Evolutionary conservation across 2,888 invertebrate genomes (phyloP).

Genomic region (Pyralis farinalis): DNA sequence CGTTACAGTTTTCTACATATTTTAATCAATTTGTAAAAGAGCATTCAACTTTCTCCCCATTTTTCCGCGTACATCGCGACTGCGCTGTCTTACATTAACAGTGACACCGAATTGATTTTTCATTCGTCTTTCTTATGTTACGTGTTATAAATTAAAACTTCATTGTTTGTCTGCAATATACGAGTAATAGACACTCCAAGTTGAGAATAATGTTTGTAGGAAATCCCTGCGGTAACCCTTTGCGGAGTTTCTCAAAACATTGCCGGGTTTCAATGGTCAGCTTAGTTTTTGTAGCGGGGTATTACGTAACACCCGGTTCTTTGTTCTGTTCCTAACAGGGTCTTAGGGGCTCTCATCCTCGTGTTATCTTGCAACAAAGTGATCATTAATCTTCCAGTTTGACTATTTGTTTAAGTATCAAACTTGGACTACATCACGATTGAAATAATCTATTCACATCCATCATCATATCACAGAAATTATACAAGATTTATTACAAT

Average conservation of each 20-base stretch:
- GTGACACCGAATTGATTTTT: conserved; percentile 1
- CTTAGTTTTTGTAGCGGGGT: conserved; percentile 6
- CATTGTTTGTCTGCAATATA: neutral
- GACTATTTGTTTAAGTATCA: neutral
- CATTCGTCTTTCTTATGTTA: too few species aligned
- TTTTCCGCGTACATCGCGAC: conserved; percentile 22
- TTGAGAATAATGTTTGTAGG: neutral
- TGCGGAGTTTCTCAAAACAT: conserved; percentile 4
- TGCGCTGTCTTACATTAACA: conserved; percentile 22
- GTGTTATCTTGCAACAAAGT: neutral
- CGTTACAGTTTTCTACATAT: too few species aligned
- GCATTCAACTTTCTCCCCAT: conserved; percentile 24
- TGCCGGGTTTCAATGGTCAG: conserved; percentile 6
- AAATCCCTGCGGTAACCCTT: conserved; percentile 8
- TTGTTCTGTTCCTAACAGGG: conserved; percentile 1
- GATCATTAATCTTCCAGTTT: neutral
- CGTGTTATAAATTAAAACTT: neutral
- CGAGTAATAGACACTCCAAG: neutral
- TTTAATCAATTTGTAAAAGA: conserved; percentile 6
- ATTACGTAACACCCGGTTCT: conserved; percentile 6
- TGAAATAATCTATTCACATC: neutral
- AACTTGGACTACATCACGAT: too few species aligned
- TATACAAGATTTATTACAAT: too few species aligned
- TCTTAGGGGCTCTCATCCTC: neutral
- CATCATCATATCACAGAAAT: too few species aligned